Evolutionary conservation across 2,888 invertebrate species (phyloP).

Genomic region (Hemicrepidius hirtus): DNA sequence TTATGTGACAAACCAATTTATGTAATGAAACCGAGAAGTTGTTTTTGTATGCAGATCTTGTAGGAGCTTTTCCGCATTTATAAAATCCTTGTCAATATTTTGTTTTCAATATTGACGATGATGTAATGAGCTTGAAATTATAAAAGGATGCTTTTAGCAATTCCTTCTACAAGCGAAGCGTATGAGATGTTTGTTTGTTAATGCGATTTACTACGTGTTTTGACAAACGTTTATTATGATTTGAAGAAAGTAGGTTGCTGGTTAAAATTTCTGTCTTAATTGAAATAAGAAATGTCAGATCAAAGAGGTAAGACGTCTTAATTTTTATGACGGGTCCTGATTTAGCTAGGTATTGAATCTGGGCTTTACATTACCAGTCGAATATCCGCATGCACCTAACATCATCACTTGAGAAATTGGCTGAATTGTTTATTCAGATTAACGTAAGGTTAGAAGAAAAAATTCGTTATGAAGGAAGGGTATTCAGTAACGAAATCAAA

Average conservation of each 20-base stretch:
- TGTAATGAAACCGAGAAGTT: conserved; percentile 21
- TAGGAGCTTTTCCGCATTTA: conserved; percentile 6
- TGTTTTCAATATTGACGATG: background rate
- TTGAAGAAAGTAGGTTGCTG: background rate
- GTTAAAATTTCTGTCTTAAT: background rate
- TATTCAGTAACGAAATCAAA: no score
- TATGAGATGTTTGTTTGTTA: background rate
- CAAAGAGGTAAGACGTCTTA: background rate
- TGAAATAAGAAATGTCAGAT: conserved; percentile 6
- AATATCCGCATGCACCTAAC: no score
- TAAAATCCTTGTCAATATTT: conserved; percentile 5
- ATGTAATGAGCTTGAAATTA: background rate
- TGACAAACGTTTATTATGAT: background rate
- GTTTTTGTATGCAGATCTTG: conserved; percentile 13
- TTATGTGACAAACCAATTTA: conserved; percentile 38
- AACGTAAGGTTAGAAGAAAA: no score
- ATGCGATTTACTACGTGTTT: background rate
- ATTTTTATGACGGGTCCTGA: background rate
- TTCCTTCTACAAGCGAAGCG: background rate
- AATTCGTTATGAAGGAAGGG: no score
- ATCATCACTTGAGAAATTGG: no score
- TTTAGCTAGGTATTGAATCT: no score
- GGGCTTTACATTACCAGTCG: no score
- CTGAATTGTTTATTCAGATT: no score
- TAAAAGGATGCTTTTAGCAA: background rate